phyloP scores from a whole-genome alignment of 2,113 vertebrate genomes.

The Morone chrysops region DNA sequence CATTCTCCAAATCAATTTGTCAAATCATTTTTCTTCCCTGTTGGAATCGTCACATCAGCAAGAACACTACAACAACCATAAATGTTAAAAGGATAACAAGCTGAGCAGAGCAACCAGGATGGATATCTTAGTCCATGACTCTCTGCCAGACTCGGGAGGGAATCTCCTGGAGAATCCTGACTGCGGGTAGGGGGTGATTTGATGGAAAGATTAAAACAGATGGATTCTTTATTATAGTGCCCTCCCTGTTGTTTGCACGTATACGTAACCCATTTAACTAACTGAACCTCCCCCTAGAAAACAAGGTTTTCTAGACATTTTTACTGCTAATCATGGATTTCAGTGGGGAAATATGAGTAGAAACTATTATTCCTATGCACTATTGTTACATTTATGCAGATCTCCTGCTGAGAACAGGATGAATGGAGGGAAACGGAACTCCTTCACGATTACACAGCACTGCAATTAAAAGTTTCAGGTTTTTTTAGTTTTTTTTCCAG shows the following conservation, averaged over 20 bases:
- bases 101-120: constrained; percentile 21
- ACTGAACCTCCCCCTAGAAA: not conserved
- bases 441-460: not conserved
- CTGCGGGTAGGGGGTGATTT: not conserved
- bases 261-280: not conserved
- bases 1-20: not conserved
- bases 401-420: not conserved
- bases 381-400: not conserved
- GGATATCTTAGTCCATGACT: constrained; percentile 4
- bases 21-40: constrained; percentile 21
- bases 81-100: constrained; percentile 12
- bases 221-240: not conserved
- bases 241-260: not conserved
- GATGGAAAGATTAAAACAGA: not conserved
- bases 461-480: not conserved
- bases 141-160: constrained; percentile 18
- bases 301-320: not conserved
- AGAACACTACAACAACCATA: constrained; percentile 10
- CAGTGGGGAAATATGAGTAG: too few species aligned
- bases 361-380: constrained; percentile 3
- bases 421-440: not conserved
- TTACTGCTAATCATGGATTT: not conserved
- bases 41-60: constrained; percentile 25
- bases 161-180: constrained; percentile 1
- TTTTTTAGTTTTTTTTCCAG: not conserved